phyloP scores from a whole-genome alignment of 2,113 vertebrate species.

The Accipiter cooperii region DNA sequence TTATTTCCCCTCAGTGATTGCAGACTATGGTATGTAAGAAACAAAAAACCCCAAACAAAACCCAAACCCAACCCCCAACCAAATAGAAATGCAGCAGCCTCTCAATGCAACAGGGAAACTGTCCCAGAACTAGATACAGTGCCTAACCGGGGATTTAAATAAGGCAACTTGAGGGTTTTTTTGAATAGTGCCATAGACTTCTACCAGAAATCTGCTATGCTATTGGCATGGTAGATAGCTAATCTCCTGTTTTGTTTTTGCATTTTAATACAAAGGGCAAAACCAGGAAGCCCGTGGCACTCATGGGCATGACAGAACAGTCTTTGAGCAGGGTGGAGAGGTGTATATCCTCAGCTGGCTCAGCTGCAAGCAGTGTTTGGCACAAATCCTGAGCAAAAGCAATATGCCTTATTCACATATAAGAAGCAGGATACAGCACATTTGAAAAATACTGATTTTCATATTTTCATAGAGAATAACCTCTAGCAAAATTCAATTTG shows the following conservation, averaged over 20 bases:
- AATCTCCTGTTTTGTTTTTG: not conserved
- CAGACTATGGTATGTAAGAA: not conserved
- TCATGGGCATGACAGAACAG: not conserved
- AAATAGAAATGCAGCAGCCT: not conserved
- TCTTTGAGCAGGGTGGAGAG: not conserved
- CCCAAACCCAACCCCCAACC: not conserved
- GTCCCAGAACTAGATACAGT: not conserved
- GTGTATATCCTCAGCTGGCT: not conserved
- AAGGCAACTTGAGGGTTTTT: not conserved
- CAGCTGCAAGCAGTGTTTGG: not conserved
- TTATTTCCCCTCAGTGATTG: not conserved
- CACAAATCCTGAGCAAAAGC: not conserved
- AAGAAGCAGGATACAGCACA: not conserved
- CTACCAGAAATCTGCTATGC: not conserved
- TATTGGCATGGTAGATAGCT: not conserved
- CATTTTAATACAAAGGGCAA: not conserved
- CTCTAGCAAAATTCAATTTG: constrained; percentile 29
- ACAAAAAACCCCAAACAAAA: not conserved
- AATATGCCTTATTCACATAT: not conserved
- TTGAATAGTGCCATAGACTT: not conserved
- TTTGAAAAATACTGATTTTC: not conserved
- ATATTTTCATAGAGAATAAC: not conserved
- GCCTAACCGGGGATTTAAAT: not conserved
- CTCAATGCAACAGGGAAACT: not conserved
- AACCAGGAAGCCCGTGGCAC: not conserved